Evolutionary conservation across 2,888 invertebrate genomes (phyloP), one percentile per base, ranked within the genome.

Genomic region (Dioctria linearis): DNA sequence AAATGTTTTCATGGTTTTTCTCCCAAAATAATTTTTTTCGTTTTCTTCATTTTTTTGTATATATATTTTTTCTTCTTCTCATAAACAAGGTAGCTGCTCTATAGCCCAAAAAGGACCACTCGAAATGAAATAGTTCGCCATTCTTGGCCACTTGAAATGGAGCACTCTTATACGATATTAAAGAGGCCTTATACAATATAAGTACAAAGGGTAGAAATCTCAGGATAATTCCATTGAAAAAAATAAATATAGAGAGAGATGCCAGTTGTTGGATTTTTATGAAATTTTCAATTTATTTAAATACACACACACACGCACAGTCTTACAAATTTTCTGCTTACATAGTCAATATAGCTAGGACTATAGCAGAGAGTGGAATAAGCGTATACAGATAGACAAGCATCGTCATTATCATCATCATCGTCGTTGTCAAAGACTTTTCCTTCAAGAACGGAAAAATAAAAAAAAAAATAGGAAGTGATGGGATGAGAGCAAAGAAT

Each of bases 271-370:
- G 76, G 63, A 76, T 63, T 76, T 76, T 76, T 76, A 76, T 76
- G 61, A 76, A 76, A 76, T 63, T 76, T 76, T 76, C 76, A 76
- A 76, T 76, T 76, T 76, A 63, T 63, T 76, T 76, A 76, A 76
- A 76, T 63, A 40, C 57, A 13, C 54, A 39, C 37, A 25, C 25
- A 25, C 25, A 25, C n/a, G n/a, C 25, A 25, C 2, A 25, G 25
- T 25, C 25, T 25, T 25, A 25, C 2, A 25, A 54, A 25, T 39
- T 39, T 39, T 69, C 25, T 69, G 54, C 54, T 54, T 54, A 54
- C 54, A 54, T 54, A 54, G 11, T n/a, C 8, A 54, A 3, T 4
- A 54, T 46, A 46, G 54, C 8, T 11, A 2, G 25, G 25, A 25
- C 1, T 25, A 25, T 25, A 25, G 25, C 25, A 25, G 25, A 25